Conservation (phyloP, 2,113 vertebrate genomes). For the Mellivora capensis region DNA sequence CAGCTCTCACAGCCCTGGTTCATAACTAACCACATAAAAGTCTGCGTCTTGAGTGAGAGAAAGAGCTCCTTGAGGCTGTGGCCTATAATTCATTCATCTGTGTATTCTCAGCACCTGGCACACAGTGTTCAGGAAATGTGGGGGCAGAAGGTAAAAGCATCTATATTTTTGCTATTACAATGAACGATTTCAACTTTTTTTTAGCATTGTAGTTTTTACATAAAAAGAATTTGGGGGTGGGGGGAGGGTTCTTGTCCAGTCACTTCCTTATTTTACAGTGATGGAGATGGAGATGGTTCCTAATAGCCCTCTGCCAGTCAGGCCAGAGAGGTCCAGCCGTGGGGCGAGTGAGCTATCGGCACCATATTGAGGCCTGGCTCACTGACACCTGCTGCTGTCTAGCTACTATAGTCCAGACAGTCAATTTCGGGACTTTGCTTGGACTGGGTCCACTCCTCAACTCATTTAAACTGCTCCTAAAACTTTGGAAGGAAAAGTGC, state of each 20-base stretch:
- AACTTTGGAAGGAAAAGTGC: not conserved
- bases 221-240: not conserved
- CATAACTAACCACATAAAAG: not conserved
- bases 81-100: not conserved
- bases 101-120: not conserved
- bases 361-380: not conserved
- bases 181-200: constrained; percentile 12
- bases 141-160: not conserved
- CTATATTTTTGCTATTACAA: not conserved
- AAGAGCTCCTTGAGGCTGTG: not conserved
- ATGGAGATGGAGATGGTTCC: not conserved
- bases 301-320: not conserved
- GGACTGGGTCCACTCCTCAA: not conserved
- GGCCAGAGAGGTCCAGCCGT: not conserved
- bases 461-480: not conserved
- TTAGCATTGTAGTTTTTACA: not conserved
- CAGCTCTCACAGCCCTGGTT: not conserved
- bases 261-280: not conserved
- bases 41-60: not conserved
- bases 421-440: not conserved
- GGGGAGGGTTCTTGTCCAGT: not conserved
- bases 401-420: not conserved
- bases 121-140: not conserved
- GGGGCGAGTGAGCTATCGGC: not conserved
- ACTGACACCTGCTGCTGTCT: not conserved